Evolutionary conservation across 1,140 invertebrate genomes (phyloP), one percentile per base, ranked within the genome.

Genomic region (Hyles euphorbiae): DNA sequence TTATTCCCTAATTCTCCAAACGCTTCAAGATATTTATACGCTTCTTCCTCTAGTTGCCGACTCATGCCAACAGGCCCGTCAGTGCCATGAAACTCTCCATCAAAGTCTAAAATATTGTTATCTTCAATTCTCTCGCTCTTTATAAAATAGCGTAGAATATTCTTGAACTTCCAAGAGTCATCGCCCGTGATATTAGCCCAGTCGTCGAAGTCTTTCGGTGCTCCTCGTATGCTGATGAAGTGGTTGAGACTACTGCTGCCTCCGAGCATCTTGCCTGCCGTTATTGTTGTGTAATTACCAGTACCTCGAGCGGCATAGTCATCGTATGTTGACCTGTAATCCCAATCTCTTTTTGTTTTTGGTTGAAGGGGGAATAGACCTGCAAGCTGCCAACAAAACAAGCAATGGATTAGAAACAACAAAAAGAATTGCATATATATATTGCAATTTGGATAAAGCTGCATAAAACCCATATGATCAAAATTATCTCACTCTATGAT

Each of bases 91-190:
- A 55, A 58, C 9, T 56, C 2, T 5, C 22, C 11, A 43, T 55
- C 56, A 32, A 11, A 54, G 7, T 51, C 52, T 3, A 52, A 8
- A 12, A 66, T 59, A 47, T 59, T 48, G 2, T 51, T 8, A 40
- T 66, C 56, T 12, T 56, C 34, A n/a, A 66, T 8, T 2, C 5
- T 56, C 56, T 66, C 59, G 43, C 46, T 56, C 45, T 59, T 61
- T 1, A 43, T 58, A 12, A 52, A 61, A 47, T 61, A 61, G 45
- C 43, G 53, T 12, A 66, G 44, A 3, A 66, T 10, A 32, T 56
- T 55, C 4, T 66, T 43, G 9, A 52, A 66, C 7, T 50, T 56
- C 63, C 59, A 66, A 22, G 48, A 34, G 1, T 50, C 22, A 22
- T 22, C 44, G 34, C 61, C 48, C 3, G 47, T 32, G 4, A 54